Base-by-base conservation (phyloP, 1,140 invertebrate species). In the Ectropis grisescens region DNA sequence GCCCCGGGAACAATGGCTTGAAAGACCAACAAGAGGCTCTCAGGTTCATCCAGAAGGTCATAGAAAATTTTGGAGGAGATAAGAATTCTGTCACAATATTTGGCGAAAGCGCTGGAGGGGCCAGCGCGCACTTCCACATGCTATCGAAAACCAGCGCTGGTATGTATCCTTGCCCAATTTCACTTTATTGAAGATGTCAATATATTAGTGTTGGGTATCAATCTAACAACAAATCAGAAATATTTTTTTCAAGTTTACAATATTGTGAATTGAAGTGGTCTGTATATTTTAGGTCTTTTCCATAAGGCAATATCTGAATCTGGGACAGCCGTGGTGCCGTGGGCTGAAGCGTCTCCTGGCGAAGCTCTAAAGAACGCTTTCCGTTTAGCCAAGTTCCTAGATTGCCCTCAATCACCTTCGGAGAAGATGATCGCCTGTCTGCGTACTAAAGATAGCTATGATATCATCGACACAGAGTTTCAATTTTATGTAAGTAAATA, bases 221-320 rank as follows among this genome's bases (percentile, higher is more conserved):
- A n/a, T n/a, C n/a, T n/a, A n/a, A n/a, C n/a, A n/a, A n/a, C n/a
- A n/a, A n/a, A n/a, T n/a, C n/a, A n/a, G n/a, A n/a, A n/a, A n/a
- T n/a, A n/a, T n/a, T n/a, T n/a, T n/a, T n/a, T n/a, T n/a, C 19
- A 22, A 4, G 19, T 22, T 22, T 22, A 22, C 19, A 9, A 4
- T 22, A 22, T 5, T 22, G 19, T 22, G 19, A 9, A 22, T 4
- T 4, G 4, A 22, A 5, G 9, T 5, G 19, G 4, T 22, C 4
- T 22, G n/a, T 26, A 35, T 13, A n/a, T 48, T 50, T 24, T 29
- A 91, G 90, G 88, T 31, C 52, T 93, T 2, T 91, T 93, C 41
- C 88, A 91, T 33, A 86, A 87, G 26, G 91, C 79, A 2, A 92
- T 94, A 36, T 87, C 90, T 0, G 88, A 93, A 74, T 92, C 91